A percentile compares a stretch with the other conserved stretches of the same genome.
phyloP scores from a whole-genome alignment of 2,888 invertebrate genomes.

The Ochropleura leucogaster region DNA sequence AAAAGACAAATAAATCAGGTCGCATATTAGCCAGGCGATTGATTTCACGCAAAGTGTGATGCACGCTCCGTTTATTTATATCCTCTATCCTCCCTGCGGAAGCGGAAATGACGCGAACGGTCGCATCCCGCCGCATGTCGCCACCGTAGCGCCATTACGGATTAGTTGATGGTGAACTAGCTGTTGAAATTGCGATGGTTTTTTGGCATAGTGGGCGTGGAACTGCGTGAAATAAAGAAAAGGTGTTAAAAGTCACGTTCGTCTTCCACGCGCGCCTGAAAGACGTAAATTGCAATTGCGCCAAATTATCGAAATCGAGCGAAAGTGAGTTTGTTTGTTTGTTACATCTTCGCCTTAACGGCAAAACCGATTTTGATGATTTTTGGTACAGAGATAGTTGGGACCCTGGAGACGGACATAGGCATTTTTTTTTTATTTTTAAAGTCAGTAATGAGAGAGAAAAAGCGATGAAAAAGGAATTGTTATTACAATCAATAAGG shows the following conservation, averaged over 20 bases:
- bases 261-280: no score
- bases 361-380: no score
- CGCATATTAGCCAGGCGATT: conserved; percentile 84
- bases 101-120: conserved; percentile 82
- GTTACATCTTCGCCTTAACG: no score
- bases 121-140: conserved; percentile 80
- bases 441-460: no score
- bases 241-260: not conserved
- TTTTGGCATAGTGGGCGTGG: not conserved
- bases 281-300: no score
- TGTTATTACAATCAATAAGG: no score
- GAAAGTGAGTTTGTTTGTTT: no score
- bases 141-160: conserved; percentile 74
- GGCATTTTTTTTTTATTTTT: no score
- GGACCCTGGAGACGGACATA: no score
- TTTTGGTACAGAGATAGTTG: no score
- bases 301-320: no score
- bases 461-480: no score
- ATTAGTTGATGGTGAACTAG: conserved; percentile 52
- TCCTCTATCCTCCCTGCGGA: conserved; percentile 71
- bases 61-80: conserved; percentile 81
- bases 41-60: conserved; percentile 84
- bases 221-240: not conserved
- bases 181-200: conserved; percentile 25
- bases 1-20: conserved; percentile 76